Base-by-base conservation (phyloP, 1,140 invertebrate species). In the Teleopsis dalmanni region DNA sequence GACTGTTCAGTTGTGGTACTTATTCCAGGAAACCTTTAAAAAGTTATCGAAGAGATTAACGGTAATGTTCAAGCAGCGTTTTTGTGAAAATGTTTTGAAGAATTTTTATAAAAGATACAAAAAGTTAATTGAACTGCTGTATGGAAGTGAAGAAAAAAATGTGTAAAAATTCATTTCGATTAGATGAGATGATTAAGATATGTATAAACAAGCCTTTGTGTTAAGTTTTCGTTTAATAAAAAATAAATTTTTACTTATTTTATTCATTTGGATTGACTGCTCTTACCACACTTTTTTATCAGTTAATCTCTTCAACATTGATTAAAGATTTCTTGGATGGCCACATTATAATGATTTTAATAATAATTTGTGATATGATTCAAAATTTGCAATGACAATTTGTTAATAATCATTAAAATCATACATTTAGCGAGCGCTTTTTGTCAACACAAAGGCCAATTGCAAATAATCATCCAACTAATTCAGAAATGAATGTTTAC, bases 371-470 rank as follows among this genome's bases (percentile, higher is more conserved):
- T 31, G 26, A 44, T 44, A 18, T 25, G 48, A 50, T 37, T 41
- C 19, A 23, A 18, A 44, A 43, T 9, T 50, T 27, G 44, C 23
- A 44, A 29, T 49, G 25, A 31, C 44, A 31, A 54, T 42, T 48
- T 41, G 45, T 42, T 43, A 50, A 52, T 38, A 50, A 54, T 26
- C 22, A 34, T 26, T 34, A 41, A 46, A 41, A 16, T 47, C 54
- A 51, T 49, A 54, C 53, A 52, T 53, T 52, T 57, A 62, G 58
- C 56, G 57, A 69, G 65, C 65, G 61, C 65, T 69, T 65, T 70
- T 66, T 65, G 60, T 70, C 63, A 70, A 70, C 66, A 69, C 63
- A 69, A 69, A 69, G 66, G 65, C 66, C 66, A 67, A 70, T 65
- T 67, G 58, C 63, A 69, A 65, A 65, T 66, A 70, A 69, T 69